Evolutionary conservation across 2,797 vertebrate species (phyloP), one percentile per base, ranked within the genome.

Genomic region (Hypotaenidia philippensis): DNA sequence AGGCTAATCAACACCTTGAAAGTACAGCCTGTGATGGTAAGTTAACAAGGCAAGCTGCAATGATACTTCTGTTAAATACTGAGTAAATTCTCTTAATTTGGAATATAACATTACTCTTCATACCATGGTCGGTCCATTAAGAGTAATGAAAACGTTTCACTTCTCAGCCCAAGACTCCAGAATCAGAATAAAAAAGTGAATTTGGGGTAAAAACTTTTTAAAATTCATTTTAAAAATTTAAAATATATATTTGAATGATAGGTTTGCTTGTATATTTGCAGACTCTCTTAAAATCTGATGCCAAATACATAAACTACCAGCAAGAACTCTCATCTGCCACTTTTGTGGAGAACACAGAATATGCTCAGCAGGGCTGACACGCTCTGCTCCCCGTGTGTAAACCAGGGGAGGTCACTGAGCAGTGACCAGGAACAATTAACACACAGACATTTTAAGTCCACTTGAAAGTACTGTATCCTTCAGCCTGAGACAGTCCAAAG

Each of bases 191-290:
- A 22, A 11, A 11, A 61, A 69, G 5, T 0, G 3, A 84, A 72
- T 50, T n/a, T 34, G 11, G 27, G 22, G 31, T 45, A 45, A 76
- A 91, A 49, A 15, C 1, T 15, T 3, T 6, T 1, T 2, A 72
- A 29, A 8, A 5, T 0, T 4, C 1, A 18, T 21, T 78, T 57
- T 53, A 61, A 36, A 49, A 0, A 17, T 10, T 34, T 8, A 61
- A 23, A 45, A 72, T 44, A 19, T 40, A 40, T 4, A 0, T 47
- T 57, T 45, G 15, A 71, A 40, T 25, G 1, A n/a, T 29, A 53
- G 11, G 2, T 9, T 84, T 32, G 47, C 11, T 4, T 25, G 4
- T 7, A 4, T 26, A 22, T 44, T 66, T 84, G 6, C 32, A 76
- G 40, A 76, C 13, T 3, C 50, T 45, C 9, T 32, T 72, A 47